Percentiles rank a stretch among this genome's conserved stretches.
Conservation (phyloP, 1,140 invertebrate species). For the Lamellibrachia luymesi region DNA sequence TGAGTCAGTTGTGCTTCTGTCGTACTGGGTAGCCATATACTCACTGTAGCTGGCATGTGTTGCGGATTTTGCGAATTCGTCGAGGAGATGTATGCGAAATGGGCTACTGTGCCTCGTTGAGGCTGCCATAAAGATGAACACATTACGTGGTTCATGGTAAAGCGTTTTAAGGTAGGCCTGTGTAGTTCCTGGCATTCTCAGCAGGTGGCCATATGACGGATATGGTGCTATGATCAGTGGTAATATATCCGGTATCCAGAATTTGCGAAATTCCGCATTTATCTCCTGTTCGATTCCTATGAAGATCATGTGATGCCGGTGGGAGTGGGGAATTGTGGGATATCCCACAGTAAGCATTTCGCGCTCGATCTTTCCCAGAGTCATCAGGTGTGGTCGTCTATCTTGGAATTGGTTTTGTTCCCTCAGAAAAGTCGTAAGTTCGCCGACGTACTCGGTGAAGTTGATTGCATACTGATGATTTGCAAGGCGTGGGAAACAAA, state of each 20-base stretch:
- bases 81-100: constrained; percentile 33
- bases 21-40: not conserved
- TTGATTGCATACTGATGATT: not conserved
- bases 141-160: constrained; percentile 24
- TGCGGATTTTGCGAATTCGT: constrained; percentile 35
- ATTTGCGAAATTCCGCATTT: not conserved
- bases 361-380: constrained; percentile 38
- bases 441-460: constrained; percentile 4
- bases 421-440: constrained; percentile 28
- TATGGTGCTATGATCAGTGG: constrained; percentile 40
- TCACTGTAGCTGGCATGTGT: not conserved
- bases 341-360: constrained; percentile 31
- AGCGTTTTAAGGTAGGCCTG: not conserved
- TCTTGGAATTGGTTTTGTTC: constrained; percentile 26
- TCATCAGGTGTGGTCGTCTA: constrained; percentile 39
- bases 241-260: not conserved
- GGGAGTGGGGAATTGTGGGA: constrained; percentile 31
- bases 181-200: not conserved
- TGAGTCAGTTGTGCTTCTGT: constrained; percentile 5
- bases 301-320: constrained; percentile 29
- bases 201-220: constrained; percentile 41
- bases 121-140: constrained; percentile 30
- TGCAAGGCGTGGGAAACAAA: constrained; percentile 19
- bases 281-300: constrained; percentile 39
- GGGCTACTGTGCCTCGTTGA: constrained; percentile 12